Evolutionary conservation across 2,113 vertebrate genomes (phyloP).

Genomic region (Colossoma macropomum): DNA sequence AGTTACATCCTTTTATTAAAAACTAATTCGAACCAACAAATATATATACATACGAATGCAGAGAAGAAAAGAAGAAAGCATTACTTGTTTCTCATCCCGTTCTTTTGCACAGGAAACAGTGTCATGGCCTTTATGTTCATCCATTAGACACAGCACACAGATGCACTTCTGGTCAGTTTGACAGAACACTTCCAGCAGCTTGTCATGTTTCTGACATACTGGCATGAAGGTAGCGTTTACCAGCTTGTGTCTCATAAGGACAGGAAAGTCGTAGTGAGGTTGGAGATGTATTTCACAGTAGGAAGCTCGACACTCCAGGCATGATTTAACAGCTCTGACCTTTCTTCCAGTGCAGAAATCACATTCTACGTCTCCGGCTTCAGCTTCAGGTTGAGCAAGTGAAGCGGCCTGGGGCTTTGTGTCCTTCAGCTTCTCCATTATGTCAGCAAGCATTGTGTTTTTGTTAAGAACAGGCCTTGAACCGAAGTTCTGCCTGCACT

Average conservation of each 20-base stretch:
- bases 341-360: slow-evolving; percentile 26
- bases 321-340: slow-evolving; percentile 46
- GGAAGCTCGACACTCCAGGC: slow-evolving; percentile 43
- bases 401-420: not conserved
- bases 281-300: slow-evolving; percentile 47
- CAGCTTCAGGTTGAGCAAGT: not conserved
- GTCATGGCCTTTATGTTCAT: slow-evolving; percentile 57
- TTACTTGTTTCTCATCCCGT: slow-evolving; percentile 51
- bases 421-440: slow-evolving; percentile 31
- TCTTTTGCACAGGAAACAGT: slow-evolving; percentile 41
- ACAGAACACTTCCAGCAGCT: slow-evolving; percentile 59
- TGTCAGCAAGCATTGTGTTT: slow-evolving; percentile 49
- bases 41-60: not conserved
- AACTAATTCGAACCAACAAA: too few species aligned
- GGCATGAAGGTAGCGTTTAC: slow-evolving; percentile 29
- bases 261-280: slow-evolving; percentile 35
- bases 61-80: not conserved
- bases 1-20: too few species aligned
- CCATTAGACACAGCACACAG: slow-evolving; percentile 53
- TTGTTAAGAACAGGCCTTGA: slow-evolving; percentile 40
- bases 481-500: slow-evolving; percentile 38
- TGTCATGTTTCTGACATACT: slow-evolving; percentile 48
- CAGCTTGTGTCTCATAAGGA: slow-evolving; percentile 46
- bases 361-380: slow-evolving; percentile 41
- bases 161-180: slow-evolving; percentile 53